Conservation (phyloP, 1,140 invertebrate species). For the Musca vetustissima region DNA sequence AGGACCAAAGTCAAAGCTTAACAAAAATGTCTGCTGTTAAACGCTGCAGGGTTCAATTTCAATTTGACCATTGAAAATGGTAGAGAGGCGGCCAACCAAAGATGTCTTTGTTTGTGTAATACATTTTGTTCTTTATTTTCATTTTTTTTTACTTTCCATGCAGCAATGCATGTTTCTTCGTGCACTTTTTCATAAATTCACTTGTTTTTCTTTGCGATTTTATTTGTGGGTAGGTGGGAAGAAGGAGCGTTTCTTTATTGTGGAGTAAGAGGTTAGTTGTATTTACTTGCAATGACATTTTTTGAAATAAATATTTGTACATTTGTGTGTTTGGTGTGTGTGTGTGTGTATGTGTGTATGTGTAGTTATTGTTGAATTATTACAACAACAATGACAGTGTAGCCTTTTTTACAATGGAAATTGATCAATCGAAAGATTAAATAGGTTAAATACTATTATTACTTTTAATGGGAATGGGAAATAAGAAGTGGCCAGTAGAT, state of each 20-base stretch:
- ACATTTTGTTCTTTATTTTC: too few relatives aligned
- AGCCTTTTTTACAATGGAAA: too few relatives aligned
- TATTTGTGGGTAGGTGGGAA: too few relatives aligned
- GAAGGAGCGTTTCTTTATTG: background rate
- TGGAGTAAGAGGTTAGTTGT: background rate
- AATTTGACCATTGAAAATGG: constrained; percentile 5
- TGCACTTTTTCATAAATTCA: constrained; percentile 13
- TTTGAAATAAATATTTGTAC: constrained; percentile 15
- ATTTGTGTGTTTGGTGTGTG: background rate
- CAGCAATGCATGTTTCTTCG: too few relatives aligned
- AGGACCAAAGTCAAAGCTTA: too few relatives aligned
- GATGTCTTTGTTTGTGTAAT: constrained; percentile 1
- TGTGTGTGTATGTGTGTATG: background rate
- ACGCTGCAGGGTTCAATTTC: constrained; percentile 19
- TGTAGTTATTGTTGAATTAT: background rate
- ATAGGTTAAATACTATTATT: too few relatives aligned
- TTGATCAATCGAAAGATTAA: too few relatives aligned
- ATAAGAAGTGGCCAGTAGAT: too few relatives aligned
- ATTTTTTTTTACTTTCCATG: too few relatives aligned
- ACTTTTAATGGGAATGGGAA: too few relatives aligned
- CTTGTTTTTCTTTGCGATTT: background rate
- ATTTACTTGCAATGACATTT: background rate
- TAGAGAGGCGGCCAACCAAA: too few relatives aligned
- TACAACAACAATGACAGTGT: too few relatives aligned
- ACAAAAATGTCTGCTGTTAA: constrained; percentile 16